A percentile compares a stretch with the other conserved stretches of the same genome.
These are phyloP conservation scores for Zaprionus africanus DNA, from an alignment of 1,140 invertebrate genomes.

Conservation along the genomic window DNA sequence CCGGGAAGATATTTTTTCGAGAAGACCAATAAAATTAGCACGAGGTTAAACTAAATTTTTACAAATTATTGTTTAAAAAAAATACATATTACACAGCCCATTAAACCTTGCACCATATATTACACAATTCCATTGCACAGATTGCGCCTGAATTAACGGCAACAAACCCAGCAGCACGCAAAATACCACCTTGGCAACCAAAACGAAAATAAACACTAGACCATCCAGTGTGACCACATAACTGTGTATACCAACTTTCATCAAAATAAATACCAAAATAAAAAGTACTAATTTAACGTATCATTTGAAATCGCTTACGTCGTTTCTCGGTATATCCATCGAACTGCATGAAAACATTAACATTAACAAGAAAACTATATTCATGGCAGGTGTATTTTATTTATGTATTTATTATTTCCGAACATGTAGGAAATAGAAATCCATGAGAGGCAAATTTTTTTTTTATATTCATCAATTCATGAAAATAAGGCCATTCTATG, in stretches of 20 bases:
- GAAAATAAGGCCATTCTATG: not conserved
- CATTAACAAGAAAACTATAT: not conserved
- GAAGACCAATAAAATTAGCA: slow-evolving; percentile 29
- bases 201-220: slow-evolving; percentile 33
- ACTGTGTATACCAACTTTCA: not conserved
- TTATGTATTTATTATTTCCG: not conserved
- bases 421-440: not conserved
- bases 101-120: slow-evolving; percentile 36
- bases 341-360: not conserved
- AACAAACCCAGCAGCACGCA: not conserved
- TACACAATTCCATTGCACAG: slow-evolving; percentile 28
- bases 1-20: slow-evolving; percentile 11
- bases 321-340: not conserved
- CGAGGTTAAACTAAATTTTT: slow-evolving; percentile 29
- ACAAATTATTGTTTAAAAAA: not conserved
- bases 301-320: not conserved
- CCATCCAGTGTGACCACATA: not conserved
- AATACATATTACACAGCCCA: slow-evolving; percentile 17
- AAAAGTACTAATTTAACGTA: slow-evolving; percentile 10
- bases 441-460: not conserved
- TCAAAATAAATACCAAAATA: slow-evolving; percentile 11
- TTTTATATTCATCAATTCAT: not conserved
- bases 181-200: slow-evolving; percentile 2
- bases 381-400: not conserved
- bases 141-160: slow-evolving; percentile 33